Conservation (phyloP, 2,797 vertebrate species). For the Botia kubotai region DNA sequence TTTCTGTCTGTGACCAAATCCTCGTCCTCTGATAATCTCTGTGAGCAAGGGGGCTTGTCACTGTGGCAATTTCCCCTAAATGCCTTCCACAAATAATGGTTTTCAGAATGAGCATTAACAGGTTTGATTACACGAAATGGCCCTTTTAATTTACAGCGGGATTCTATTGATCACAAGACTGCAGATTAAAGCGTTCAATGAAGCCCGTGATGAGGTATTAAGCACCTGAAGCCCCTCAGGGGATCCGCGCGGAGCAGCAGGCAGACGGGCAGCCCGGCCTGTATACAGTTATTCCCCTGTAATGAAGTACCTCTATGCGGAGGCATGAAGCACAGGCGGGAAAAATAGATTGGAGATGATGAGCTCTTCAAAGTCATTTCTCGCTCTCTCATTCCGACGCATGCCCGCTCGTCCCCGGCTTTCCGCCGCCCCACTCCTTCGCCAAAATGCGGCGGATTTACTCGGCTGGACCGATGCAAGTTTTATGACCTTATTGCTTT, state of each 20-base stretch:
- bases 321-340: constrained; percentile 95
- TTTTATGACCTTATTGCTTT: constrained; percentile 99
- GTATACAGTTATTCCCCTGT: constrained; percentile 98
- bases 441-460: constrained; percentile 96
- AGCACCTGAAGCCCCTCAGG: constrained; percentile 93
- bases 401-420: constrained; percentile 86
- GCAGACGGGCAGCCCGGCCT: constrained; percentile 76
- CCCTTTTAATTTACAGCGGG: constrained; percentile 99
- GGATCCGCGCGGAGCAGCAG: constrained; percentile 82
- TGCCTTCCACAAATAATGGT: constrained; percentile 99
- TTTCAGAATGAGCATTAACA: constrained; percentile 99
- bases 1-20: constrained; percentile 66
- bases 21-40: constrained; percentile 76
- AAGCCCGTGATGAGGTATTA: constrained; percentile 99
- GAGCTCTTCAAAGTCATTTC: constrained; percentile 99
- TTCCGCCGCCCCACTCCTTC: constrained; percentile 82
- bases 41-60: constrained; percentile 81
- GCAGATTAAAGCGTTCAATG: constrained; percentile 99
- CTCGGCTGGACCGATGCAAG: constrained; percentile 96
- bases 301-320: constrained; percentile 99
- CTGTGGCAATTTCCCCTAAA: constrained; percentile 93
- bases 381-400: constrained; percentile 97
- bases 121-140: constrained; percentile 98
- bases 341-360: constrained; percentile 99
- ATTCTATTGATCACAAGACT: constrained; percentile 99